These are phyloP conservation scores for Eueides isabella DNA, from an alignment of 1,140 invertebrate genomes.

Conservation along the genomic window DNA sequence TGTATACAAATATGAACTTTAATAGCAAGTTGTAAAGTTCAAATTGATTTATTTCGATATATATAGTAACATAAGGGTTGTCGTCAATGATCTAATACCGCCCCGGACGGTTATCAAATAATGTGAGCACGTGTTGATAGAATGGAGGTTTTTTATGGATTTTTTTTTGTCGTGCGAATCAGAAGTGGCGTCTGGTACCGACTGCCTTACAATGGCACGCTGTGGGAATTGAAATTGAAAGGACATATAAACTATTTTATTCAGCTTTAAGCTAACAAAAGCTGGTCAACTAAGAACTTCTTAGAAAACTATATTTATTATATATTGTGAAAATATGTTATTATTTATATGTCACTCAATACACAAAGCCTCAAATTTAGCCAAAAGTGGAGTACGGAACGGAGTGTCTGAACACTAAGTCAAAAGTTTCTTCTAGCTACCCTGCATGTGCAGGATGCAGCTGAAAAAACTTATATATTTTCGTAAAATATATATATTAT, in stretches of 20 bases:
- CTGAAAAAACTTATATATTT: not conserved
- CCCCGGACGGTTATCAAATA: conserved; percentile 80
- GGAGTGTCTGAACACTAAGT: no score
- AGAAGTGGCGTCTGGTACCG: conserved; percentile 72
- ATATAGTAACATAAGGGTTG: conserved; percentile 67
- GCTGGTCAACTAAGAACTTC: not conserved
- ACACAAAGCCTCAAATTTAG: no score
- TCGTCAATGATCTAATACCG: conserved; percentile 70
- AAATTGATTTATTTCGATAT: conserved; percentile 28
- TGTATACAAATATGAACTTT: not conserved
- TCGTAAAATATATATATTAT: no score
- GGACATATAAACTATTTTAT: not conserved
- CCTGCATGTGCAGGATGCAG: no score
- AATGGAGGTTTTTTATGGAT: conserved; percentile 67
- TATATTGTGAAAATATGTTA: not conserved
- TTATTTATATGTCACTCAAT: no score
- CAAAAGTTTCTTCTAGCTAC: no score
- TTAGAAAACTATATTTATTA: not conserved
- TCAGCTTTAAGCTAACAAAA: not conserved
- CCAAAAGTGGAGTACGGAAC: no score
- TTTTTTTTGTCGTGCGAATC: conserved; percentile 76
- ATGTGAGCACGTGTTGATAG: conserved; percentile 69
- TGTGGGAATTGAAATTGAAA: conserved; percentile 32
- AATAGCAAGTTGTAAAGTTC: conserved; percentile 26
- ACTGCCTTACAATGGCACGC: conserved; percentile 51